These are phyloP conservation scores for Atrina japonica DNA, from an alignment of 2,888 invertebrate species.

Conservation along the genomic window DNA sequence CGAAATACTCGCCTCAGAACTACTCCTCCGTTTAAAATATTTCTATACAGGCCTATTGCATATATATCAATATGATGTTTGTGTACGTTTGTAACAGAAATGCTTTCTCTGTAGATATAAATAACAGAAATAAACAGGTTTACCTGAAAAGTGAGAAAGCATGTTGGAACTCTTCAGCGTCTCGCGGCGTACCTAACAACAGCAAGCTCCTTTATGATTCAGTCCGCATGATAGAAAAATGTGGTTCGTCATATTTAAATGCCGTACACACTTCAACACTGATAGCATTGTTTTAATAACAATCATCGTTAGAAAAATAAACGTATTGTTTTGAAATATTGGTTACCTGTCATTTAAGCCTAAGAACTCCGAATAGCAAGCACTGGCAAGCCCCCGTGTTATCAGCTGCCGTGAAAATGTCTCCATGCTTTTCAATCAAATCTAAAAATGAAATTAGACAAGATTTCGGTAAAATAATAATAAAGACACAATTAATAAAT, in stretches of 20 bases:
- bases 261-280: not conserved
- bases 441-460: no score
- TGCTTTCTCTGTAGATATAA: no score
- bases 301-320: not conserved
- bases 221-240: no score
- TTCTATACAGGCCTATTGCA: not conserved
- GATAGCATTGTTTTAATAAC: not conserved
- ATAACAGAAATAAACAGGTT: no score
- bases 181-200: constrained; percentile 24
- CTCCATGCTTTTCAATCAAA: no score
- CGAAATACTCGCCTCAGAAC: not conserved
- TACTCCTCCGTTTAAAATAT: not conserved
- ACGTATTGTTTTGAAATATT: not conserved
- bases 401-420: not conserved
- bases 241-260: no score
- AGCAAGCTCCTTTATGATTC: not conserved
- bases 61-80: not conserved
- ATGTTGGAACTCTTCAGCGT: constrained; percentile 27
- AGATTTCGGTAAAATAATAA: no score
- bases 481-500: no score
- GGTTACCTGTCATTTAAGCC: not conserved
- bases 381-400: constrained; percentile 20
- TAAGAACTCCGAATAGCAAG: constrained; percentile 11
- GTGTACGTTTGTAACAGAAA: not conserved
- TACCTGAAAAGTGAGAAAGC: no score